These are phyloP conservation scores for Neopelma chrysocephalum DNA, from an alignment of 2,797 vertebrate species.

Conservation along the genomic window DNA sequence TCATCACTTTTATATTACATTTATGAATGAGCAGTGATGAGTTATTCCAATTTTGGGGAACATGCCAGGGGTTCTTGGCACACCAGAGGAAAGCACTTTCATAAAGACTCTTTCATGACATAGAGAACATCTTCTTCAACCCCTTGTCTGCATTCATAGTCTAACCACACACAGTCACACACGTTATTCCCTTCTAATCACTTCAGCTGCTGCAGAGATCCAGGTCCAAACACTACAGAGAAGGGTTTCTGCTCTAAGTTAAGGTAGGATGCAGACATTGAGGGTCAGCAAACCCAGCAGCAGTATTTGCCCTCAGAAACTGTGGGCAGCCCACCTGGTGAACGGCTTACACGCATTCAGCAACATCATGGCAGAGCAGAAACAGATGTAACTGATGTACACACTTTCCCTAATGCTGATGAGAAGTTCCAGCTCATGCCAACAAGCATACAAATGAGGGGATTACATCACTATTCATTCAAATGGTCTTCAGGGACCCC, in stretches of 20 bases:
- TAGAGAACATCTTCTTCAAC: not conserved
- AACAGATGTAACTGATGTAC: not conserved
- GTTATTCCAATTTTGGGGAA: not conserved
- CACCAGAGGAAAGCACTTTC: not conserved
- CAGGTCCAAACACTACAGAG: not conserved
- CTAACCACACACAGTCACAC: not conserved
- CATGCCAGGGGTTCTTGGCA: not conserved
- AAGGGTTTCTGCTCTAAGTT: not conserved
- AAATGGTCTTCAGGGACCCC: not conserved
- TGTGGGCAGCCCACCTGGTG: not conserved
- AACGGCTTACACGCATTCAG: not conserved
- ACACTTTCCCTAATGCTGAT: not conserved
- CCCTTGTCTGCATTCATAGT: not conserved
- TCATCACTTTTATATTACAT: not conserved
- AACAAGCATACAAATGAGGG: not conserved
- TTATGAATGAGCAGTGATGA: not conserved
- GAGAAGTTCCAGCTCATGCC: not conserved
- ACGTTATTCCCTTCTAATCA: not conserved
- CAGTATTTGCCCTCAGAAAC: not conserved
- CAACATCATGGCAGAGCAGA: not conserved
- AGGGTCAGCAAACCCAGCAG: not conserved
- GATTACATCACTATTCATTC: not conserved
- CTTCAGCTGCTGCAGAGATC: not conserved
- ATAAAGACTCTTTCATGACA: not conserved
- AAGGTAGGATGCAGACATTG: not conserved